phyloP scores from a whole-genome alignment of 2,888 invertebrate genomes.

The Syrphus vitripennis region DNA sequence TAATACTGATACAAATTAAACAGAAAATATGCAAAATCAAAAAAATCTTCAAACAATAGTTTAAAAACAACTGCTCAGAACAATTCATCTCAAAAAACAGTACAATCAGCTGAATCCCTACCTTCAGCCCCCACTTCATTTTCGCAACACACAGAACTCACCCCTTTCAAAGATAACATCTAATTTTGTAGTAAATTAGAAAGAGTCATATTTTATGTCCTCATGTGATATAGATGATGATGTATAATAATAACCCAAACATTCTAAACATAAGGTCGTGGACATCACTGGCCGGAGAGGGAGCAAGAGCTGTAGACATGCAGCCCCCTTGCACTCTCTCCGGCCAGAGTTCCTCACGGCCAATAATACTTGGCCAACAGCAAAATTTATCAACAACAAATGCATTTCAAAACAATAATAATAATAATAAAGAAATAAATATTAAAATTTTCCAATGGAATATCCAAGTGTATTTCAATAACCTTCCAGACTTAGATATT shows the following conservation, averaged over 20 bases:
- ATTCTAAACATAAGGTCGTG: neutral
- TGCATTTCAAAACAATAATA: neutral
- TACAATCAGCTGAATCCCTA: neutral
- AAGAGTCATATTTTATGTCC: neutral
- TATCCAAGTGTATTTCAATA: slow-evolving; percentile 5
- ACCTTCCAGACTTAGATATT: neutral
- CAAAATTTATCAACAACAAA: neutral
- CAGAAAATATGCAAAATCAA: no score
- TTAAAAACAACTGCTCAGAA: neutral
- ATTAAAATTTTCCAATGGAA: slow-evolving; percentile 11
- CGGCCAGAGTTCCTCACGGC: neutral
- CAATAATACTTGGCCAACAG: neutral
- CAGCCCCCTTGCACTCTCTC: neutral
- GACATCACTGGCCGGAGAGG: neutral
- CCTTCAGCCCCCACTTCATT: neutral
- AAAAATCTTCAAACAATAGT: neutral
- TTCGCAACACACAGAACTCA: neutral
- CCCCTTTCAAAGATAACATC: neutral
- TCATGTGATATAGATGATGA: neutral
- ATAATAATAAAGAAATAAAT: neutral
- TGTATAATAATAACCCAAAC: neutral
- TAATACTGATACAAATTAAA: neutral
- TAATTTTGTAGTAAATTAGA: neutral
- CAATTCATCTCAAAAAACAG: neutral
- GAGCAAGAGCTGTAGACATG: neutral